A percentile compares a stretch with the other conserved stretches of the same genome.
Conservation (phyloP, 2,888 invertebrate species). For the Mimas tiliae region DNA sequence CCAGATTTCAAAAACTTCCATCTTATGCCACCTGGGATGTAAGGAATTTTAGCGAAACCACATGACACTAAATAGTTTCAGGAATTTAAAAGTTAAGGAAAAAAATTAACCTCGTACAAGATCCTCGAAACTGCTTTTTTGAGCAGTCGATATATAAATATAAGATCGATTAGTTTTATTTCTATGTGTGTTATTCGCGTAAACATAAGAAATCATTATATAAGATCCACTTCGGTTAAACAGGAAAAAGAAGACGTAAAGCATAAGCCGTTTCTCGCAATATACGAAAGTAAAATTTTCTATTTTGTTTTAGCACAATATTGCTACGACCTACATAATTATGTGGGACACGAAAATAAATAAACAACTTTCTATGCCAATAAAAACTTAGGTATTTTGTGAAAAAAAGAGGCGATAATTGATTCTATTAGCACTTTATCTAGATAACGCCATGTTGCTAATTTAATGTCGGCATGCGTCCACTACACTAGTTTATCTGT, state of each 20-base stretch:
- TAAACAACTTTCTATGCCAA: slow-evolving; percentile 32
- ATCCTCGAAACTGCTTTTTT: too few species aligned
- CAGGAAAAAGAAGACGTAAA: neutral
- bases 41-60: too few species aligned
- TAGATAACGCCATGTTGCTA: slow-evolving; percentile 43
- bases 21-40: too few species aligned
- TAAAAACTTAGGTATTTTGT: slow-evolving; percentile 36
- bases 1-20: too few species aligned
- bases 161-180: too few species aligned
- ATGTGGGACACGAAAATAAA: slow-evolving; percentile 25
- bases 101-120: too few species aligned
- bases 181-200: too few species aligned
- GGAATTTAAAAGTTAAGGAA: too few species aligned
- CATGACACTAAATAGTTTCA: too few species aligned
- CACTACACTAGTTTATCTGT: slow-evolving; percentile 6
- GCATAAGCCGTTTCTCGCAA: neutral
- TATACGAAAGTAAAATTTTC: slow-evolving; percentile 22
- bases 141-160: too few species aligned
- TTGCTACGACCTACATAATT: slow-evolving; percentile 21
- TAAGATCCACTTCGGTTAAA: neutral
- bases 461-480: slow-evolving; percentile 34
- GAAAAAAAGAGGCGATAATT: slow-evolving; percentile 37
- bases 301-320: slow-evolving; percentile 14
- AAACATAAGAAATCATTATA: neutral
- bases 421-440: slow-evolving; percentile 39